Base-by-base conservation (phyloP, 2,797 vertebrate genomes). In the Manis pentadactyla region DNA sequence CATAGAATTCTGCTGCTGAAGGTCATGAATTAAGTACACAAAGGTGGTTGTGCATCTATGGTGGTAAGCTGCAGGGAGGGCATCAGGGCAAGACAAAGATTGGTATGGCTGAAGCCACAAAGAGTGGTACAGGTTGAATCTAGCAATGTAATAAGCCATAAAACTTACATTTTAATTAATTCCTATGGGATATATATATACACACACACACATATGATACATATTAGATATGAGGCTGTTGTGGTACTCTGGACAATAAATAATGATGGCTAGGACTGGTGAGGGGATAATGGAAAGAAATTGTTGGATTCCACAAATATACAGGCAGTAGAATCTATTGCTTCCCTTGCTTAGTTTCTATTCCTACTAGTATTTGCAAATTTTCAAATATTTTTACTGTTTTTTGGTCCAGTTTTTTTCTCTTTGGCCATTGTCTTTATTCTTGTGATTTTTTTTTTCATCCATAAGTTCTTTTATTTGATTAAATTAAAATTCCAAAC, bases 161-260 rank as follows among this genome's bases (percentile, higher is more conserved):
- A 81, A 51, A 69, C 63, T 85, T 74, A 64, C 29, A 69, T 84
- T 92, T 63, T 84, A 63, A 37, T 94, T 85, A 78, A 42, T 93
- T 93, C n/a, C 34, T 95, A 23, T 74, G 34, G 8, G 37, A 51
- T 27, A 29, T 17, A 73, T 10, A 51, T 17, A 74, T 29, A 51
- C 5, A 15, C 5, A 7, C 4, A 63, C 14, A 6, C 29, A 63
- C 61, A 7, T 6, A 31, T 2, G 31, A 51, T 46, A 46, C 8
- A 8, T 46, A 46, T 46, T 46, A 42, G 39, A 37, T 57, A 57
- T 27, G 39, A 79, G 51, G 18, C n/a, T 61, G 3, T 75, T 75
- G 19, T n/a, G 25, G 31, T 92, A 66, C 55, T 66, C n/a, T 92
- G 64, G 82, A 34, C 13, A 69, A 92, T 55, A 74, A 61, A 90